A percentile compares a stretch with the other conserved stretches of the same genome.
phyloP scores from a whole-genome alignment of 2,888 invertebrate genomes.

The Caenorhabditis imperialis region DNA sequence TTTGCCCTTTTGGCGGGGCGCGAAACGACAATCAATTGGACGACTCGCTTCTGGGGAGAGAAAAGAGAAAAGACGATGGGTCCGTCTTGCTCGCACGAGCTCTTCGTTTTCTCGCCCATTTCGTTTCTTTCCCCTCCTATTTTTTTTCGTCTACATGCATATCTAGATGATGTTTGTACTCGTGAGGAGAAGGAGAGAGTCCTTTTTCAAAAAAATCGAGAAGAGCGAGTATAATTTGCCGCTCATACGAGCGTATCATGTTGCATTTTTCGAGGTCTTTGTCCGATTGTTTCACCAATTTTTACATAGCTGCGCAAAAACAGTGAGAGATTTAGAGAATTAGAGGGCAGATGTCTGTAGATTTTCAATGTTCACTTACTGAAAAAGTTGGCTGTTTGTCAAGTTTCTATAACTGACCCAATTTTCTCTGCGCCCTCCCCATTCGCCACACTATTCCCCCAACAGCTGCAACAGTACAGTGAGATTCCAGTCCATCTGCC shows the following conservation, averaged over 20 bases:
- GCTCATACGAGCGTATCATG: background rate
- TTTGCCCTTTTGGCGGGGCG: slow-evolving; percentile 37
- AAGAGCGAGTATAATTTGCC: slow-evolving; percentile 27
- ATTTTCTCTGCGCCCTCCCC: too few species aligned
- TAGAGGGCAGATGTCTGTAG: too few species aligned
- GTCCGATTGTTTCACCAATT: too few species aligned
- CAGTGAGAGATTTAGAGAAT: too few species aligned
- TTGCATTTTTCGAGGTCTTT: background rate
- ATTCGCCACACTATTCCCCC: too few species aligned
- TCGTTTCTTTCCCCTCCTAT: background rate
- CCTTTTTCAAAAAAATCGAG: background rate
- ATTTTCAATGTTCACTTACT: too few species aligned
- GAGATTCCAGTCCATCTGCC: too few species aligned
- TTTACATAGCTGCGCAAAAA: too few species aligned
- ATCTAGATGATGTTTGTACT: slow-evolving; percentile 37
- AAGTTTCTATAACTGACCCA: too few species aligned
- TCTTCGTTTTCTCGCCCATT: background rate
- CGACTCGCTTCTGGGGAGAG: slow-evolving; percentile 5
- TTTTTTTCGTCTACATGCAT: slow-evolving; percentile 28
- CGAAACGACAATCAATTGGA: slow-evolving; percentile 53
- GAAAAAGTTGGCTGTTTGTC: too few species aligned
- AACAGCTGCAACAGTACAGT: too few species aligned
- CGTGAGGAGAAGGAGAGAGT: too few species aligned
- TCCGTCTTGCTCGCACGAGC: background rate
- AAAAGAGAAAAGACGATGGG: slow-evolving; percentile 19